A percentile compares a stretch with the other conserved stretches of the same genome.
phyloP scores from a whole-genome alignment of 2,888 invertebrate species.

The Laothoe populi region DNA sequence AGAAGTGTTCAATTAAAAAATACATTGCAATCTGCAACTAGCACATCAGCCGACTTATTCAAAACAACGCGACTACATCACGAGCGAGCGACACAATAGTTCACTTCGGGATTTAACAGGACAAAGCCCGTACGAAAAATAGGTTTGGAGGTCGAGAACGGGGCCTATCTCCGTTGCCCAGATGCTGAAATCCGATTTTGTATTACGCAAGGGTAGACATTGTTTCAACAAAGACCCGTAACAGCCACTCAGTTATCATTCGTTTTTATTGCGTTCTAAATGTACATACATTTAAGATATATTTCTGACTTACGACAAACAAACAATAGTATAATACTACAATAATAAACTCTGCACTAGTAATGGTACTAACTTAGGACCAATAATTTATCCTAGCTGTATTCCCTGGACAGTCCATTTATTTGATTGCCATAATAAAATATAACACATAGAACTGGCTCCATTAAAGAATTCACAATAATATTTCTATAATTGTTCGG shows the following conservation, averaged over 20 bases:
- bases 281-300: background rate
- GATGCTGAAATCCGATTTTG: conserved; percentile 54
- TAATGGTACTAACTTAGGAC: no score
- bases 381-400: no score
- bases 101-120: conserved; percentile 25
- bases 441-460: no score
- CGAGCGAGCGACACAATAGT: background rate
- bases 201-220: conserved; percentile 36
- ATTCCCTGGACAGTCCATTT: no score
- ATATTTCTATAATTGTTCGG: no score
- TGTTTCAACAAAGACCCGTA: conserved; percentile 9
- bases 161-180: conserved; percentile 51
- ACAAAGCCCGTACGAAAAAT: conserved; percentile 48
- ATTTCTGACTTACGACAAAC: background rate
- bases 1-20: no score
- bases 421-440: no score
- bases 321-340: background rate
- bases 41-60: background rate
- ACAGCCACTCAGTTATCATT: background rate
- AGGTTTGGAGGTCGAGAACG: conserved; percentile 33
- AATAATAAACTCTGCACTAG: no score
- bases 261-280: conserved; percentile 16
- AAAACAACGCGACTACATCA: background rate
- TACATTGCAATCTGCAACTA: background rate
- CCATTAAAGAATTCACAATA: no score